Evolutionary conservation across 1,140 invertebrate genomes (phyloP).

Genomic region (Drosophila guanche): DNA sequence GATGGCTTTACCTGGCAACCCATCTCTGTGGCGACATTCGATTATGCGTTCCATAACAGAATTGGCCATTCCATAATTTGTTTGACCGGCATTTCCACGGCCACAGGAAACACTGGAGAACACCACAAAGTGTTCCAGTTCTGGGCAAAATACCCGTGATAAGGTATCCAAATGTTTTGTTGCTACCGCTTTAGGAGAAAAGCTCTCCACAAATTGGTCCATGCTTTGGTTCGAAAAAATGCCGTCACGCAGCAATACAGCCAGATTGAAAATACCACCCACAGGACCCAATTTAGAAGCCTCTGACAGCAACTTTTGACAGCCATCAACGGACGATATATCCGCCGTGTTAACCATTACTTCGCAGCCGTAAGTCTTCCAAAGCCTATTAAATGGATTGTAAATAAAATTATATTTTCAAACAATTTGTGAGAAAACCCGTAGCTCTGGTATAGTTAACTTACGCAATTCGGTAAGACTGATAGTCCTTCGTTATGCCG

Average conservation of each 20-base stretch:
- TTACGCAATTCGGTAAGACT: slow-evolving; percentile 87
- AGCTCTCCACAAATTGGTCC: slow-evolving; percentile 85
- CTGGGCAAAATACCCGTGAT: slow-evolving; percentile 85
- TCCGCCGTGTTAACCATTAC: slow-evolving; percentile 87
- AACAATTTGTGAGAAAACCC: background rate
- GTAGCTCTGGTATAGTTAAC: slow-evolving; percentile 2
- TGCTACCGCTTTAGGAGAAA: slow-evolving; percentile 86
- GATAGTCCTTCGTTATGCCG: slow-evolving; percentile 92
- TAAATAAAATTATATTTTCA: background rate
- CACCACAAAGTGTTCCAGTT: slow-evolving; percentile 88
- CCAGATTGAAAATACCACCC: slow-evolving; percentile 93
- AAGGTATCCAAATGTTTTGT: slow-evolving; percentile 86
- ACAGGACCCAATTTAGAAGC: slow-evolving; percentile 87
- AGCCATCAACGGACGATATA: slow-evolving; percentile 86
- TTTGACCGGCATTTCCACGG: slow-evolving; percentile 94
- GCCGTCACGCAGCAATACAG: slow-evolving; percentile 88
- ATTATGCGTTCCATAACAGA: slow-evolving; percentile 90
- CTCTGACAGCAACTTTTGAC: slow-evolving; percentile 86
- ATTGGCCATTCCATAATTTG: slow-evolving; percentile 93
- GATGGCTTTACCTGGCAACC: slow-evolving; percentile 87
- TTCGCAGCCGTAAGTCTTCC: slow-evolving; percentile 87
- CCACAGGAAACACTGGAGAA: slow-evolving; percentile 96
- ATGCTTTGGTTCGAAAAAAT: slow-evolving; percentile 87
- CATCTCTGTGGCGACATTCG: slow-evolving; percentile 85
- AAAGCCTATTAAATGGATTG: slow-evolving; percentile 84